Percentiles rank a stretch among this genome's conserved stretches.
phyloP scores from a whole-genome alignment of 2,113 vertebrate genomes.

The Alethe castanea region DNA sequence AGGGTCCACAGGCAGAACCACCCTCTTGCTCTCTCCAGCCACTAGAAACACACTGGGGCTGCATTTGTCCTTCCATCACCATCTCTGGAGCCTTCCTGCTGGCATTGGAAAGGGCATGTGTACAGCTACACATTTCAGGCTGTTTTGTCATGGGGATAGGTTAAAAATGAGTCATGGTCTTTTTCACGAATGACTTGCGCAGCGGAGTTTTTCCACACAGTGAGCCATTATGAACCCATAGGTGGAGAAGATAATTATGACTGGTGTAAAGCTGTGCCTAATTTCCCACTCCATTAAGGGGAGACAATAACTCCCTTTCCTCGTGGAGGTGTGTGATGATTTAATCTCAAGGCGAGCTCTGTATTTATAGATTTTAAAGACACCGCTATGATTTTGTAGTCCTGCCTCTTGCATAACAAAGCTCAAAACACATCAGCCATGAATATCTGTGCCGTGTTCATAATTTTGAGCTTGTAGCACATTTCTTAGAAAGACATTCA shows the following conservation, averaged over 20 bases:
- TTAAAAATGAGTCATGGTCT: constrained; percentile 44
- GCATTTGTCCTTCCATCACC: background rate
- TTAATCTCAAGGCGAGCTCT: constrained; percentile 29
- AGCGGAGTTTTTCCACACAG: background rate
- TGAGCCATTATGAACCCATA: constrained; percentile 27
- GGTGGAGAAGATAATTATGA: constrained; percentile 37
- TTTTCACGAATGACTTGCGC: background rate
- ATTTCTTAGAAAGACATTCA: background rate
- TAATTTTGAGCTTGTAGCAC: background rate
- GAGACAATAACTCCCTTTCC: constrained; percentile 29
- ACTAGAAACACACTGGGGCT: background rate
- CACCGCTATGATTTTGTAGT: background rate
- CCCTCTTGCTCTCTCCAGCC: background rate
- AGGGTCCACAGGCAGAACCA: background rate
- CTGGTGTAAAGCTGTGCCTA: constrained; percentile 49
- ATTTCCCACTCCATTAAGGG: constrained; percentile 18
- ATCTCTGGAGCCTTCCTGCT: background rate
- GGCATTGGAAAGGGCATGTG: background rate
- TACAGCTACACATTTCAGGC: background rate
- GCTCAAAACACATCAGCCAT: background rate
- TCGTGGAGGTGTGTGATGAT: constrained; percentile 1
- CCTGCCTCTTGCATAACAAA: background rate
- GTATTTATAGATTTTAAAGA: constrained; percentile 50
- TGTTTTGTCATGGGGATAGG: constrained; percentile 18
- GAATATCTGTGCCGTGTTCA: fast-evolving